Base-by-base conservation (phyloP, 2,113 vertebrate genomes). In the Seriola quinqueradiata region DNA sequence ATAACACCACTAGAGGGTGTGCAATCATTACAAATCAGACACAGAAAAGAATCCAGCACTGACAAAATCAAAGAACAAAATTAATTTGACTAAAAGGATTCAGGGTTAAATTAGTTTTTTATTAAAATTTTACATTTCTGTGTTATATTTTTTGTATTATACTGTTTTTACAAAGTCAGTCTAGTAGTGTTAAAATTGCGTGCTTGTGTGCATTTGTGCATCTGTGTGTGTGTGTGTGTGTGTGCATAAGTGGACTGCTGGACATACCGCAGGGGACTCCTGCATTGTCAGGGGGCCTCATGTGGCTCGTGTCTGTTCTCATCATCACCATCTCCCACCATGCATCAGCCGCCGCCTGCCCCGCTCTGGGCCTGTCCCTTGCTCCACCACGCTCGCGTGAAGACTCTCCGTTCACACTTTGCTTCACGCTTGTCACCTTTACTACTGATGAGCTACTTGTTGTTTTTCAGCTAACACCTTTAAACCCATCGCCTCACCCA, bases 231-330 rank as follows among this genome's bases (percentile, higher is more conserved):
- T 73, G 23, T 55, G 34, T 55, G 46, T 42, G 79, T 60, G 70
- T 69, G 81, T 61, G 72, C 57, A 50, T 75, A 60, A 82, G 76
- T 42, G 69, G 81, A 78, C 87, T 86, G 57, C 85, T 93, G 91
- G 89, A 90, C 77, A 80, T 88, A 92, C 93, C 79, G 69, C 93
- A 72, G 93, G 90, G 92, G 83, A 82, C 89, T 87, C 85, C 82
- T 88, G 75, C 92, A 86, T 93, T 89, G 94, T 95, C 87, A 91
- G 89, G 81, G 89, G 93, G 92, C 93, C 94, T 95, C 94, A 95
- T 95, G 95, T 94, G 94, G 95, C 92, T 95, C 77, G 90, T 94
- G 94, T 95, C 93, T 92, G 91, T 91, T 95, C 93, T 93, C 89
- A 95, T 95, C 94, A 95, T 91, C 93, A 88, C 90, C 89, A 92